Base-by-base conservation (phyloP, 1,140 invertebrate genomes). In the Grapholita molesta region DNA sequence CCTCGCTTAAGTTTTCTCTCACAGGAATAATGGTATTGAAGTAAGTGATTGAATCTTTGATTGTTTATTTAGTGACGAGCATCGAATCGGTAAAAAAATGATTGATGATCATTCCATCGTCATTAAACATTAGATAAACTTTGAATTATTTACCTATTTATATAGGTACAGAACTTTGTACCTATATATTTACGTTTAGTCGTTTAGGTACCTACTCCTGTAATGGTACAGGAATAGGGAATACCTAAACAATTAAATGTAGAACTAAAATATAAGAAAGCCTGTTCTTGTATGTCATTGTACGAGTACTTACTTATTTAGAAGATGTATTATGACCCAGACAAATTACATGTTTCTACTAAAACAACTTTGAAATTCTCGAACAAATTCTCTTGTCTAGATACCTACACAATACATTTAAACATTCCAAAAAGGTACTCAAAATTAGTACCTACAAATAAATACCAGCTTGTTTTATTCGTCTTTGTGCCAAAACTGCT, bases 11-110 rank as follows among this genome's bases (percentile, higher is more conserved):
- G n/a, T 52, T 52, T 53, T 25, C 25, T 76, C 82, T 84, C 79
- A 78, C 57, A 75, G 69, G 77, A 78, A 67, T 73, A 28, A 32
- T 24, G 69, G 70, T 64, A 78, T 76, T 80, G 61, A 61, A 57
- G 18, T 52, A 57, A 32, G 28, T 61, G 55, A 61, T 61, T 61
- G 55, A 15, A 61, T 61, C 32, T 25, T 11, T 24, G 21, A 61
- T 25, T 12, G 55, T 18, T 21, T 21, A 3, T 48, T 7, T 15
- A 21, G 7, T 15, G 18, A 48, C 21, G n/a, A 21, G 42, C 7
- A 21, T 48, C 15, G 42, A 15, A 38, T 3, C 15, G 18, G n/a
- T n/a, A n/a, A n/a, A n/a, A n/a, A n/a, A n/a, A n/a, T n/a, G n/a
- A n/a, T n/a, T n/a, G n/a, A n/a, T n/a, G n/a, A n/a, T n/a, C n/a